phyloP scores from a whole-genome alignment of 2,888 invertebrate genomes.

The Sepioteuthis lessoniana region DNA sequence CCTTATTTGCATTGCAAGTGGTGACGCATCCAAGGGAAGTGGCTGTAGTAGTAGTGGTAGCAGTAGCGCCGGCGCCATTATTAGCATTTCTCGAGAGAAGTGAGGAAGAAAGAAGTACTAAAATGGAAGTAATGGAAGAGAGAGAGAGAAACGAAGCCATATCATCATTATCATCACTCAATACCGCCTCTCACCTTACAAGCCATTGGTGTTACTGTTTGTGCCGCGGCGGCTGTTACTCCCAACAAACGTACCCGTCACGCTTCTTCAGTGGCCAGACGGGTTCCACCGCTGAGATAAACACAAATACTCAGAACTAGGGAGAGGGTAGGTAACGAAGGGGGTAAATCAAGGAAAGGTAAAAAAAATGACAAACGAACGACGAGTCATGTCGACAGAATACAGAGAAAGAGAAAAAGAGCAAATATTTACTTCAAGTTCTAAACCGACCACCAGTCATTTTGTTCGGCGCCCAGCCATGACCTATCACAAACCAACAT shows the following conservation, averaged over 20 bases:
- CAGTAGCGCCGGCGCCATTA: not conserved
- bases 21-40: not conserved
- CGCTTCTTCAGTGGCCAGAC: conserved; percentile 12
- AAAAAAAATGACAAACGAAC: too few species aligned
- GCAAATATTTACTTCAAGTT: too few species aligned
- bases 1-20: not conserved
- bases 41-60: too few species aligned
- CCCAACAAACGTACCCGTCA: not conserved
- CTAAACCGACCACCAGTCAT: too few species aligned
- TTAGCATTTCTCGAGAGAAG: not conserved
- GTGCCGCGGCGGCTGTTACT: not conserved
- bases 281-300: not conserved
- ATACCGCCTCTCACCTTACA: not conserved
- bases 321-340: too few species aligned
- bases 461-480: too few species aligned
- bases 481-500: too few species aligned
- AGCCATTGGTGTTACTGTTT: not conserved
- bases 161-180: not conserved
- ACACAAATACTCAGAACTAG: too few species aligned
- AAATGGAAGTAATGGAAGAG: not conserved
- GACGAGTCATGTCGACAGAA: too few species aligned
- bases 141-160: too few species aligned
- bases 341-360: too few species aligned
- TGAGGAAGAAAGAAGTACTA: not conserved
- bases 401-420: too few species aligned